Evolutionary conservation across 2,113 vertebrate species (phyloP).

Genomic region (Illadopsis cleaveri): DNA sequence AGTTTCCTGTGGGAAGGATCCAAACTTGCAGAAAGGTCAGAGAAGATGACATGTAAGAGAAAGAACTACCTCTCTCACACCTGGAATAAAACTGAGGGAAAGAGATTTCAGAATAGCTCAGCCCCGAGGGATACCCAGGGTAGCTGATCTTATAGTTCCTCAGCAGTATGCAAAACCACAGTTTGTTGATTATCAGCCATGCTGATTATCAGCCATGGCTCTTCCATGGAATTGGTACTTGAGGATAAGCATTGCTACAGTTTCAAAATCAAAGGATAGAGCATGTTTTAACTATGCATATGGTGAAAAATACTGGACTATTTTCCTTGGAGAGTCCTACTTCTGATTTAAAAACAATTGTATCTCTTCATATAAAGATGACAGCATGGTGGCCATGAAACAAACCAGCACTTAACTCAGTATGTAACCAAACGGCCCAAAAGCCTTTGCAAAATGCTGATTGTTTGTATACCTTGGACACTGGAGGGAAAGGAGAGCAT

Average conservation of each 20-base stretch:
- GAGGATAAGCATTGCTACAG: not conserved
- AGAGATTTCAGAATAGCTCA: not conserved
- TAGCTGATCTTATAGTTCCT: not conserved
- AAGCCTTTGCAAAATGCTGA: not conserved
- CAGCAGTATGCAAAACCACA: not conserved
- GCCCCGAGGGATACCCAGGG: not conserved
- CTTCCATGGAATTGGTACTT: not conserved
- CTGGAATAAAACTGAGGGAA: not conserved
- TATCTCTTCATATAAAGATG: not conserved
- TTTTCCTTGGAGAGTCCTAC: not conserved
- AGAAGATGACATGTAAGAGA: not conserved
- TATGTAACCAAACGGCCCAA: not conserved
- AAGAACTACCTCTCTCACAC: not conserved
- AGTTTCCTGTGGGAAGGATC: not conserved
- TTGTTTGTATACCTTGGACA: not conserved
- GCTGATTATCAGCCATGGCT: not conserved
- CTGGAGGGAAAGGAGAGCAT: not conserved
- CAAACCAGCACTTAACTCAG: not conserved
- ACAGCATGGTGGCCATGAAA: not conserved
- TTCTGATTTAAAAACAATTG: not conserved
- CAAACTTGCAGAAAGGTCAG: not conserved
- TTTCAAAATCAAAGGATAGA: not conserved
- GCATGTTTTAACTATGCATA: not conserved
- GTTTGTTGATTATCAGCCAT: not conserved
- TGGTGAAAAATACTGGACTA: not conserved